Conservation (phyloP, 2,797 vertebrate genomes). For the Sarcoramphus papa region DNA sequence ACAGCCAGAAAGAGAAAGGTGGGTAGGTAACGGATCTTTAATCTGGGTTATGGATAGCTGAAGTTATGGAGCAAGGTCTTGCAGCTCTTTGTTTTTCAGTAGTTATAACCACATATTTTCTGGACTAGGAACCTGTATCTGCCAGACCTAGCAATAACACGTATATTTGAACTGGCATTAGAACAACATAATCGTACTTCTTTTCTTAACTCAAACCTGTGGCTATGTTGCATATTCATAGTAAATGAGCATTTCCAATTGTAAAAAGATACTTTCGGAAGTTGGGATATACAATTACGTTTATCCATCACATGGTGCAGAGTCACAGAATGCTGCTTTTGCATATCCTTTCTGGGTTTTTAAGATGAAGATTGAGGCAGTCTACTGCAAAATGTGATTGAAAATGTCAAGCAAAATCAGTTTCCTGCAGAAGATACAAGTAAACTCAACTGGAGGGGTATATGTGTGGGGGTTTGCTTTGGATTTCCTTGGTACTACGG, state of each 20-base stretch:
- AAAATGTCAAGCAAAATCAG: not conserved
- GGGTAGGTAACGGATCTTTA: too few relatives aligned
- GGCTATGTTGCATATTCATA: not conserved
- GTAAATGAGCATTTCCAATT: not conserved
- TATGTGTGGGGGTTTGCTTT: not conserved
- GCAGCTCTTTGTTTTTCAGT: not conserved
- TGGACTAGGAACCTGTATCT: not conserved
- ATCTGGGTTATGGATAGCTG: not conserved
- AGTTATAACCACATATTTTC: not conserved
- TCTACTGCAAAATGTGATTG: not conserved
- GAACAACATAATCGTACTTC: too few relatives aligned
- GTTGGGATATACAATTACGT: rapidly evolving
- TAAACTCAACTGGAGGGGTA: not conserved
- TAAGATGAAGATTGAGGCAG: not conserved
- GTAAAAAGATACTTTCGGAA: not conserved
- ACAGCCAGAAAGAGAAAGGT: not conserved
- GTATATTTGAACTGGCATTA: not conserved
- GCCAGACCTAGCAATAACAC: too few relatives aligned
- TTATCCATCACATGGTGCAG: too few relatives aligned
- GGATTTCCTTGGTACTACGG: not conserved
- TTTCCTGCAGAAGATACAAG: not conserved
- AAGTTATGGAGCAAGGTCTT: not conserved
- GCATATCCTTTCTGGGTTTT: not conserved
- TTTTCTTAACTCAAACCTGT: not conserved
- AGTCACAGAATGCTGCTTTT: not conserved